Evolutionary conservation across 1,140 invertebrate species (phyloP).

Genomic region (Drosophila hydei): DNA sequence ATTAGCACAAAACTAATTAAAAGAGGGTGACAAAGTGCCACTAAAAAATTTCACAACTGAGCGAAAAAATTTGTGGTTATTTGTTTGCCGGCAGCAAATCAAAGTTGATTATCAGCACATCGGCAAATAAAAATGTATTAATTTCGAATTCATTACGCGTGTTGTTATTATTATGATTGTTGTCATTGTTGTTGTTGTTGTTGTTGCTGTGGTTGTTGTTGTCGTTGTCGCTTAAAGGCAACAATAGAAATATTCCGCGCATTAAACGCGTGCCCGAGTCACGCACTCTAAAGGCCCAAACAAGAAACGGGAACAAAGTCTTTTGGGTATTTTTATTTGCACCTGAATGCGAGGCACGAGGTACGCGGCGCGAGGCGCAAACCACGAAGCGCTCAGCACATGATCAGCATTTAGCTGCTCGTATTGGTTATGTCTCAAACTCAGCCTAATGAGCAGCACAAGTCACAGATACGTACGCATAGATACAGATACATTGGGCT

Average conservation of each 20-base stretch:
- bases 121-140: constrained; percentile 63
- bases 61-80: constrained; percentile 24
- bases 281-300: constrained; percentile 36
- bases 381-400: constrained; percentile 15
- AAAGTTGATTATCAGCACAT: constrained; percentile 50
- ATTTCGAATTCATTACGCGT: constrained; percentile 63
- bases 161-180: constrained; percentile 43
- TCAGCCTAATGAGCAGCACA: constrained; percentile 31
- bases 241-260: constrained; percentile 42
- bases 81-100: constrained; percentile 40
- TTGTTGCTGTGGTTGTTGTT: constrained; percentile 19
- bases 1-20: constrained; percentile 54
- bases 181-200: constrained; percentile 29
- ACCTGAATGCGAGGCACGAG: constrained; percentile 6
- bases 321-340: constrained; percentile 7
- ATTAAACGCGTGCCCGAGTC: constrained; percentile 63
- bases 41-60: constrained; percentile 43
- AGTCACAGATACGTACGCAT: background rate
- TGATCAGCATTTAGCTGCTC: constrained; percentile 24
- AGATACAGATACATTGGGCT: background rate
- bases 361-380: background rate
- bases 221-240: constrained; percentile 4
- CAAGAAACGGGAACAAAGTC: constrained; percentile 8
- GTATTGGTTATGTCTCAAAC: background rate
- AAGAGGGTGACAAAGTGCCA: constrained; percentile 41